A percentile compares a stretch with the other conserved stretches of the same genome.
These are phyloP conservation scores for Manis javanica DNA, from an alignment of 2,797 vertebrate species.

Conservation along the genomic window DNA sequence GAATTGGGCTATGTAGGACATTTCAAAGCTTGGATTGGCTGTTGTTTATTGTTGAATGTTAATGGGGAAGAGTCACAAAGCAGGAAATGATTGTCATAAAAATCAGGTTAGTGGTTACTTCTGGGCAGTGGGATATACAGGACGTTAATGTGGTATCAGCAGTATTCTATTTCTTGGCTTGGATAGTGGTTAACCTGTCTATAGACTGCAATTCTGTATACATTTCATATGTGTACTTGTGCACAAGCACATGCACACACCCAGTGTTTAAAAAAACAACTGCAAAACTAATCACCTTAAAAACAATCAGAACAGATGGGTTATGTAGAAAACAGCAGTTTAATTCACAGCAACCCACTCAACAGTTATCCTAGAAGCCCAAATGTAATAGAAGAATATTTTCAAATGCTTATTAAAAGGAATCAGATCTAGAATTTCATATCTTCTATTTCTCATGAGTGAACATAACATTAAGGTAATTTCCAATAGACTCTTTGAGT, in stretches of 20 bases:
- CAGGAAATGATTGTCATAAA: background rate
- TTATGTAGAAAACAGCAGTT: background rate
- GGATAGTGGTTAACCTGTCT: background rate
- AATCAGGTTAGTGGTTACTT: background rate
- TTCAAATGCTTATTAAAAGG: background rate
- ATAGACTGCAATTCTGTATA: background rate
- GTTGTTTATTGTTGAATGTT: background rate
- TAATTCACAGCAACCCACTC: background rate
- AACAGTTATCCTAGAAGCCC: background rate
- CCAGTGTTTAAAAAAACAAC: background rate
- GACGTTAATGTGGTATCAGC: background rate
- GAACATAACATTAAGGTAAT: background rate
- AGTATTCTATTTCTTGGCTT: background rate
- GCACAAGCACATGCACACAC: fast-evolving
- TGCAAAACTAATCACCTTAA: background rate
- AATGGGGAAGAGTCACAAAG: background rate
- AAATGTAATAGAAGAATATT: background rate
- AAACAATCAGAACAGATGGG: background rate
- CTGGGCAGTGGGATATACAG: background rate
- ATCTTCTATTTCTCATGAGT: background rate
- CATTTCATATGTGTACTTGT: background rate
- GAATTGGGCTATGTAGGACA: background rate
- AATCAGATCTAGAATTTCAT: background rate
- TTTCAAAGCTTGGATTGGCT: background rate
- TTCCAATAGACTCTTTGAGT: background rate